Evolutionary conservation across 2,797 vertebrate genomes (phyloP).

Genomic region (Aulostomus chinensis): DNA sequence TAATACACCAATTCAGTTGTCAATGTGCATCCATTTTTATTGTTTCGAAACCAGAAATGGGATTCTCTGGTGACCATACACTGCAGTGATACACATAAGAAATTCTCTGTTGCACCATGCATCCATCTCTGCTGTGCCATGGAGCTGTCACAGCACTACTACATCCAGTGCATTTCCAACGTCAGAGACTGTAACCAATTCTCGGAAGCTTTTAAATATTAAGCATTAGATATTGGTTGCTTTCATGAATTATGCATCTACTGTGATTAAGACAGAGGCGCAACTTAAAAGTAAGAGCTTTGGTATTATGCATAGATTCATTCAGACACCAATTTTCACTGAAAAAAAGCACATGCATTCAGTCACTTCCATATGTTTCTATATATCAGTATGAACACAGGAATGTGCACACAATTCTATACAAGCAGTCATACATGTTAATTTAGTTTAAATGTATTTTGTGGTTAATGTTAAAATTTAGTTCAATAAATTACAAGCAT

Average conservation of each 20-base stretch:
- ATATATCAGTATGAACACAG: too few relatives aligned
- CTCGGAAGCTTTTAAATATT: slow-evolving; percentile 33
- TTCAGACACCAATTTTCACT: too few relatives aligned
- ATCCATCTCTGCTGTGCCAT: slow-evolving; percentile 44
- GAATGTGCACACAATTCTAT: too few relatives aligned
- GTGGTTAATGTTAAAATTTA: too few relatives aligned
- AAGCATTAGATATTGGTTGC: slow-evolving; percentile 22
- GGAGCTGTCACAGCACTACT: too few relatives aligned
- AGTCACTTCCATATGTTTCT: too few relatives aligned
- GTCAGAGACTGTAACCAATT: too few relatives aligned
- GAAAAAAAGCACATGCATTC: too few relatives aligned
- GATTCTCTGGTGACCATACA: slow-evolving; percentile 35
- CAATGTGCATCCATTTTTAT: slow-evolving; percentile 49
- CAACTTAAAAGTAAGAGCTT: too few relatives aligned
- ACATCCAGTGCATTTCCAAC: not conserved
- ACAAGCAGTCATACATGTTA: not conserved
- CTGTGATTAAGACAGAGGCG: slow-evolving; percentile 27
- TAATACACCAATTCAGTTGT: slow-evolving; percentile 53
- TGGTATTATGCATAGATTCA: too few relatives aligned
- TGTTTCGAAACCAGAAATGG: slow-evolving; percentile 38
- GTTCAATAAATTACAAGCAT: not conserved
- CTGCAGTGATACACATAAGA: slow-evolving; percentile 38
- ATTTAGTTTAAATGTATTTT: not conserved
- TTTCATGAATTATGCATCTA: slow-evolving; percentile 27
- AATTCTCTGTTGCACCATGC: slow-evolving; percentile 37